phyloP scores from a whole-genome alignment of 2,113 vertebrate genomes.

The Dicentrarchus labrax region DNA sequence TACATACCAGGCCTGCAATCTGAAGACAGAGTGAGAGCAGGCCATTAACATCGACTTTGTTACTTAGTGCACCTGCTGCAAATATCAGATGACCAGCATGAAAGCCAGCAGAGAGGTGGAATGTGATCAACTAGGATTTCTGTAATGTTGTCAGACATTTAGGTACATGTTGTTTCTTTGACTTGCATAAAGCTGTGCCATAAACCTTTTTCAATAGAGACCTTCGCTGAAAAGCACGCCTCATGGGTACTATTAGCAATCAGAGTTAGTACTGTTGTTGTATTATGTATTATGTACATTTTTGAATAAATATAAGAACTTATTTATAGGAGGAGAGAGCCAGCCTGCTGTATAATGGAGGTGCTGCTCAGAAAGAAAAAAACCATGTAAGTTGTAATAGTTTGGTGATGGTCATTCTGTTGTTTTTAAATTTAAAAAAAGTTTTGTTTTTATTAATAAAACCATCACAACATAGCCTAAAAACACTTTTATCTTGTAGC shows the following conservation, averaged over 20 bases:
- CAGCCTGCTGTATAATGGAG: constrained; percentile 39
- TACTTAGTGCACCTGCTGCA: constrained; percentile 59
- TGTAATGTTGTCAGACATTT: constrained; percentile 20
- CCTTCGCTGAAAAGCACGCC: neutral
- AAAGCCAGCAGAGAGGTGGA: constrained; percentile 57
- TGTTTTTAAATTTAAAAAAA: neutral
- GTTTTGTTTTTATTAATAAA: neutral
- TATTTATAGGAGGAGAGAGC: constrained; percentile 63
- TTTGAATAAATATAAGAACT: constrained; percentile 7
- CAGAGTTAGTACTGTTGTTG: neutral
- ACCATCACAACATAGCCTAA: neutral
- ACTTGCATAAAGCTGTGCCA: neutral
- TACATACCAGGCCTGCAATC: constrained; percentile 52
- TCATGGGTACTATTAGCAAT: neutral
- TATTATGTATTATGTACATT: neutral
- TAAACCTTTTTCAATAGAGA: neutral
- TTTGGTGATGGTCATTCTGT: neutral
- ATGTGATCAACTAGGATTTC: constrained; percentile 30
- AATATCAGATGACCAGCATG: constrained; percentile 59
- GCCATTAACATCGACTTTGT: constrained; percentile 63
- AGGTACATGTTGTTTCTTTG: constrained; percentile 5
- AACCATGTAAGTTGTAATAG: constrained; percentile 43
- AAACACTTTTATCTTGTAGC: constrained; percentile 30
- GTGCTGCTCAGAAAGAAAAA: constrained; percentile 29
- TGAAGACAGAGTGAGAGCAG: constrained; percentile 39